Conservation (phyloP, 2,797 vertebrate species). For the Mionectes olivaceus region DNA sequence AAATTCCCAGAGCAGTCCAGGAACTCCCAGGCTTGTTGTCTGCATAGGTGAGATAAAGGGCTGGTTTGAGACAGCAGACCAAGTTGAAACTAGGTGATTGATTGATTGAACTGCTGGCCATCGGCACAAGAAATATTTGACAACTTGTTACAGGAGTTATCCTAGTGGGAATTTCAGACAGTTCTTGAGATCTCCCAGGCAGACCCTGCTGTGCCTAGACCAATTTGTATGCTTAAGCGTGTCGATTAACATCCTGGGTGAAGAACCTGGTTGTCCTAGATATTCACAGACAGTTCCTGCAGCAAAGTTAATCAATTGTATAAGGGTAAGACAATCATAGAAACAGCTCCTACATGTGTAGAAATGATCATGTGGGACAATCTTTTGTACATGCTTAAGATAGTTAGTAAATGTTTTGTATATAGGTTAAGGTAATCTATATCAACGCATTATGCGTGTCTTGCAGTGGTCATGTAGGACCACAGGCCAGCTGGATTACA, state of each 20-base stretch:
- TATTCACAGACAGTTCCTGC: not conserved
- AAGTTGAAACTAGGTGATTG: not conserved
- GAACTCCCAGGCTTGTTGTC: not conserved
- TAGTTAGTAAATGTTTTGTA: not conserved
- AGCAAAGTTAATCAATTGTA: not conserved
- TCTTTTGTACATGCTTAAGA: not conserved
- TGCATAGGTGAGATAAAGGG: not conserved
- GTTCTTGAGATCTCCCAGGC: not conserved
- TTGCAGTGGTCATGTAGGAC: not conserved
- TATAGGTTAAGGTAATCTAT: not conserved
- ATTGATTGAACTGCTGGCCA: not conserved
- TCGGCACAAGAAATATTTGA: constrained; percentile 1
- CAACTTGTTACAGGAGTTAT: not conserved
- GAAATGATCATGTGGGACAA: not conserved
- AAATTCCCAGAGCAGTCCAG: not conserved
- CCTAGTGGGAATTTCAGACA: not conserved
- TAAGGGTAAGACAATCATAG: not conserved
- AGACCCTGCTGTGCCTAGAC: not conserved
- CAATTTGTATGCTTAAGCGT: constrained; percentile 8
- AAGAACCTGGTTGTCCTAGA: not conserved
- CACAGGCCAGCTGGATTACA: not conserved
- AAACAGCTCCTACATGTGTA: not conserved
- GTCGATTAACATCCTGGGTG: not conserved
- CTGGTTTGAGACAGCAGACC: not conserved
- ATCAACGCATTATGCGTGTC: not conserved